These are phyloP conservation scores for Tauraco erythrolophus DNA, from an alignment of 2,113 vertebrate genomes.

Conservation along the genomic window DNA sequence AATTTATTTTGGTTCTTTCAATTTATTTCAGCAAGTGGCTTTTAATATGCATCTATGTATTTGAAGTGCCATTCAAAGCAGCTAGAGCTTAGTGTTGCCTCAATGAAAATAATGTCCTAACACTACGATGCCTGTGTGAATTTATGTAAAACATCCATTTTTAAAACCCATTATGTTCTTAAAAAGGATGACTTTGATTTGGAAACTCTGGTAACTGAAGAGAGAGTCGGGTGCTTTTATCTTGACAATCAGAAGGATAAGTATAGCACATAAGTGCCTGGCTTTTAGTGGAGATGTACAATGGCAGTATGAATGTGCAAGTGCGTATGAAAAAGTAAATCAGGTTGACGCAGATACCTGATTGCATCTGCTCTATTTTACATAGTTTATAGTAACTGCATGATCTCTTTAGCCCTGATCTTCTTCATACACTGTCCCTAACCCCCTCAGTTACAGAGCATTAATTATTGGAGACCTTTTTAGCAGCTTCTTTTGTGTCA, in stretches of 20 bases:
- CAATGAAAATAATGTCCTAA: not conserved
- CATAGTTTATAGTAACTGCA: not conserved
- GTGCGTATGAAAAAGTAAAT: not conserved
- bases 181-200: not conserved
- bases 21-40: slow-evolving; percentile 28
- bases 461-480: not conserved
- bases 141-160: not conserved
- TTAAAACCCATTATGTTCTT: not conserved
- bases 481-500: not conserved
- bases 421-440: not conserved
- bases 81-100: not conserved
- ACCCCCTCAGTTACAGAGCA: not conserved
- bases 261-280: not conserved
- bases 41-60: not conserved
- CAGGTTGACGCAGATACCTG: not conserved
- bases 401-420: not conserved
- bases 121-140: not conserved
- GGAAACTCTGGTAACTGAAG: not conserved
- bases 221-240: not conserved
- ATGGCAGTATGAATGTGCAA: not conserved
- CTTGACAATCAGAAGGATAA: not conserved
- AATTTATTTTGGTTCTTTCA: slow-evolving; percentile 37
- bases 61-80: not conserved
- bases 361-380: not conserved
- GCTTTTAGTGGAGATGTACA: not conserved